Base-by-base conservation (phyloP, 2,888 invertebrate genomes). In the Hofmannophila pseudospretella region DNA sequence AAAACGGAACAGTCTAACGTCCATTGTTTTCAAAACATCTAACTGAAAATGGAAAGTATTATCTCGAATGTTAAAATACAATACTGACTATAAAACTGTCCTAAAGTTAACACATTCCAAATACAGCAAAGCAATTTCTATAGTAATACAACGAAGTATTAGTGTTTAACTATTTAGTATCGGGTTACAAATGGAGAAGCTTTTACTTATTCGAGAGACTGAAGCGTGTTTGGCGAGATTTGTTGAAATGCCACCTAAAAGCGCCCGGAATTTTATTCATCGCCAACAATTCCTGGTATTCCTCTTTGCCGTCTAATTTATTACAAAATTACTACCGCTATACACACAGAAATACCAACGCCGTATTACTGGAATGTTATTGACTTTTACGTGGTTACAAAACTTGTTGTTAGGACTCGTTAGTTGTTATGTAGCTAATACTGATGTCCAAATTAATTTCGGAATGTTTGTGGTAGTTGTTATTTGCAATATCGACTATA, bases 211-310 rank as follows among this genome's bases (percentile, higher is more conserved):
- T 9, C 33, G 14, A 23, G n/a, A 19, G 11, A 7, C 23, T 36
- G 30, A n/a, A n/a, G 14, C 14, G 22, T 29, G 29, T 14, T 19
- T 29, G 25, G 27, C 10, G 8, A 32, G 38, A 41, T 38, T 41
- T 29, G 26, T 37, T 31, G 33, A 41, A 41, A 38, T 12, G 37
- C 20, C 28, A 35, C 25, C 25, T 12, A n/a, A 11, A 12, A 19
- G 26, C 27, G 23, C 23, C 1, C 4, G n/a, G 23, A 23, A 23
- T 23, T 23, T 23, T 23, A 23, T 23, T n/a, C n/a, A 23, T 23
- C n/a, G 23, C n/a, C 2, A n/a, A 20, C 7, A 20, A 20, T 20
- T 3, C 20, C 20, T 8, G n/a, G 23, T n/a, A 23, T 23, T 23
- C n/a, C 23, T 1, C n/a, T 23, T 23, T 23, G n/a, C 2, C 2